Conservation (phyloP, 2,797 vertebrate species). For the Todus mexicanus region DNA sequence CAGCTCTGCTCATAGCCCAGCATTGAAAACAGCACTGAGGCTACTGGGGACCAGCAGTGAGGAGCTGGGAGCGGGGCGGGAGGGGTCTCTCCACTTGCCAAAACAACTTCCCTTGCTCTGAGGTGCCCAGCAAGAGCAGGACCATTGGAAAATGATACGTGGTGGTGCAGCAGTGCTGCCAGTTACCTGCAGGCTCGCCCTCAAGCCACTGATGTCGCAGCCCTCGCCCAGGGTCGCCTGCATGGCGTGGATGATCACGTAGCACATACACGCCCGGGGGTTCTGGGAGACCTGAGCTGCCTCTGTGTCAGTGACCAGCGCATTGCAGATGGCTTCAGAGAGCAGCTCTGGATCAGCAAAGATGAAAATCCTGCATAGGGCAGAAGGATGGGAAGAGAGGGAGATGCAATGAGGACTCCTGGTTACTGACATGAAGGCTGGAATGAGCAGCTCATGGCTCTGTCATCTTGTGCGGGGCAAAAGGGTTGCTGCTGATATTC, state of each 20-base stretch:
- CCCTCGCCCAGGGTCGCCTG: constrained; percentile 82
- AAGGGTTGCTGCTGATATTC: not conserved
- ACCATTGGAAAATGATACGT: accelerated
- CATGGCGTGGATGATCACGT: constrained; percentile 81
- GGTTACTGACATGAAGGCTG: accelerated
- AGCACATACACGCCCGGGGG: constrained; percentile 56
- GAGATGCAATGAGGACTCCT: not conserved
- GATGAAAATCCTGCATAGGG: constrained; percentile 82
- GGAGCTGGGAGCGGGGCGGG: not conserved
- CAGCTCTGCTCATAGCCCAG: not conserved
- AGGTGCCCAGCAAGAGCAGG: not conserved
- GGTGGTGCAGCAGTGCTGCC: not conserved
- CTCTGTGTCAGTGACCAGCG: constrained; percentile 79
- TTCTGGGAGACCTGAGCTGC: constrained; percentile 69
- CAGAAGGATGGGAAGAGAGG: not conserved
- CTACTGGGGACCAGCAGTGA: not conserved
- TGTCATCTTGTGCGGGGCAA: not conserved
- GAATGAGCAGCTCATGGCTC: accelerated
- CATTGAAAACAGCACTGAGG: not conserved
- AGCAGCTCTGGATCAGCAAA: constrained; percentile 89
- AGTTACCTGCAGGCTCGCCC: constrained; percentile 81
- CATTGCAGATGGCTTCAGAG: constrained; percentile 76
- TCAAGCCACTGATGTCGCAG: constrained; percentile 71
- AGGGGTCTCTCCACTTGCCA: not conserved
- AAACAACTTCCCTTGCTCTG: not conserved